phyloP scores from a whole-genome alignment of 1,140 invertebrate species.

The Panagrolaimus sp. region DNA sequence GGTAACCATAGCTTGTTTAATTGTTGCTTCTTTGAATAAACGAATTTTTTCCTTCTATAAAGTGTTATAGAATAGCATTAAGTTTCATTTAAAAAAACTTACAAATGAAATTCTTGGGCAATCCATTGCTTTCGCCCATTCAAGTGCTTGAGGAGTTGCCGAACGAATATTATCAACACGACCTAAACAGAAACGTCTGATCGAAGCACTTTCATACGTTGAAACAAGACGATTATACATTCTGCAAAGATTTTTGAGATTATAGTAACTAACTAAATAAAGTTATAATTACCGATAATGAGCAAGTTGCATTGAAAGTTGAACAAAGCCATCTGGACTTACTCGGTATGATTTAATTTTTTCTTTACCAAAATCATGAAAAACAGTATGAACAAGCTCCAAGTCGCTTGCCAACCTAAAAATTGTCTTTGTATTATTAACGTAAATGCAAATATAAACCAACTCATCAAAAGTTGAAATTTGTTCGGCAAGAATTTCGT shows the following conservation, averaged over 20 bases:
- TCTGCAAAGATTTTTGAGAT: slow-evolving; percentile 65
- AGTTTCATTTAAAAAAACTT: neutral
- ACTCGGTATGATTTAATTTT: slow-evolving; percentile 83
- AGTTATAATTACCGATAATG: slow-evolving; percentile 74
- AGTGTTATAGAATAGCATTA: slow-evolving; percentile 59
- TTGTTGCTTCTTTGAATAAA: slow-evolving; percentile 78
- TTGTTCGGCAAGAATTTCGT: slow-evolving; percentile 69
- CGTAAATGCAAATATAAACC: slow-evolving; percentile 26
- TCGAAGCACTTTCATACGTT: slow-evolving; percentile 94
- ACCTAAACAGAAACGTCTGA: slow-evolving; percentile 78
- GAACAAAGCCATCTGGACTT: slow-evolving; percentile 92
- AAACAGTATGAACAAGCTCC: slow-evolving; percentile 80
- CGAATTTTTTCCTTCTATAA: slow-evolving; percentile 67
- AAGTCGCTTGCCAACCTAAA: slow-evolving; percentile 75
- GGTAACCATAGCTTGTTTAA: slow-evolving; percentile 85
- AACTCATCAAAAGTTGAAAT: slow-evolving; percentile 72
- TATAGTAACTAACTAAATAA: neutral
- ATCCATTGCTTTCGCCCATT: slow-evolving; percentile 84
- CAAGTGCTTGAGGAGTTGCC: slow-evolving; percentile 76
- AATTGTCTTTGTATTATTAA: slow-evolving; percentile 62
- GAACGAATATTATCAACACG: slow-evolving; percentile 94
- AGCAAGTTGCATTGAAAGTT: slow-evolving; percentile 85
- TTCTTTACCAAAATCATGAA: slow-evolving; percentile 80
- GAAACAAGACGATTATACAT: slow-evolving; percentile 80
- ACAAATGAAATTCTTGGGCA: slow-evolving; percentile 46